A percentile compares a stretch with the other conserved stretches of the same genome.
phyloP scores from a whole-genome alignment of 2,113 vertebrate genomes.

The Sander lucioperca region DNA sequence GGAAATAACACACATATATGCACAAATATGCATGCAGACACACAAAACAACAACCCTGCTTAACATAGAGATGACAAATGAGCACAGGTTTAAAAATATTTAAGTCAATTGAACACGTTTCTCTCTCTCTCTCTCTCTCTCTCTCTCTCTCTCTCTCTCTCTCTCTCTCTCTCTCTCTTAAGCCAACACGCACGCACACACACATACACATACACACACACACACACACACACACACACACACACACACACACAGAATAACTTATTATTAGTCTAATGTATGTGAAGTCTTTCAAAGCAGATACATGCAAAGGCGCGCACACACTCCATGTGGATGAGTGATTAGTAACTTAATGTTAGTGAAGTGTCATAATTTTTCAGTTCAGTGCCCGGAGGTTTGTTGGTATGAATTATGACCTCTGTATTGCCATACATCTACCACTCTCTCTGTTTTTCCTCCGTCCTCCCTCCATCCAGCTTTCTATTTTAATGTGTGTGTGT shows the following conservation, averaged over 20 bases:
- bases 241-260: constrained; percentile 33
- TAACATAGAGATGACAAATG: constrained; percentile 34
- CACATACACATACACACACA: not conserved
- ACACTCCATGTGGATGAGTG: constrained; percentile 56
- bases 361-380: constrained; percentile 74
- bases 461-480: constrained; percentile 29
- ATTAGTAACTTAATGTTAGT: constrained; percentile 74
- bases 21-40: not conserved
- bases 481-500: not conserved
- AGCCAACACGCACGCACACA: constrained; percentile 3
- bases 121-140: not conserved
- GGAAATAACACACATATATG: not conserved
- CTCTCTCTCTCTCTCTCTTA: not conserved
- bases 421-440: constrained; percentile 45
- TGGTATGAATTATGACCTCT: constrained; percentile 73
- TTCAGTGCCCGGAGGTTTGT: constrained; percentile 64
- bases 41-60: not conserved
- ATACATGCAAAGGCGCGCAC: constrained; percentile 48
- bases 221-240: constrained; percentile 13
- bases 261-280: constrained; percentile 61
- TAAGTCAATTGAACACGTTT: constrained; percentile 42
- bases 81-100: constrained; percentile 39
- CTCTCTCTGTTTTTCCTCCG: constrained; percentile 39
- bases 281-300: constrained; percentile 54
- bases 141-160: not conserved